Evolutionary conservation across 1,140 invertebrate species (phyloP).

Genomic region (Onthophagus taurus): DNA sequence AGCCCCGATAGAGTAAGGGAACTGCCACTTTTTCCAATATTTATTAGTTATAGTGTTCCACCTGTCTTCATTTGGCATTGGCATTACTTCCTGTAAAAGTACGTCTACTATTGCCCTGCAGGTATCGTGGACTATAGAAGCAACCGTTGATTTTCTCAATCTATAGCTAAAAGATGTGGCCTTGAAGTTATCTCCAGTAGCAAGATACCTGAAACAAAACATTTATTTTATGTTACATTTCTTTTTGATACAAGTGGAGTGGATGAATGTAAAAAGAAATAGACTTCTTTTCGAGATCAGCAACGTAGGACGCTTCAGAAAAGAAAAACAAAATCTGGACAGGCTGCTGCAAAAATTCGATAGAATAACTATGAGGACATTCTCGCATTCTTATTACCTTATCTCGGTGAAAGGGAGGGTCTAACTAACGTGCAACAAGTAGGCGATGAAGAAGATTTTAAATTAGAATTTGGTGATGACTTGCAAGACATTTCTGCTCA

Average conservation of each 20-base stretch:
- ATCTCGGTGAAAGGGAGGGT: too few relatives aligned
- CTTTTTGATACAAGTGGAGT: conserved; percentile 5
- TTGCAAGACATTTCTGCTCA: not conserved
- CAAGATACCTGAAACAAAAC: conserved; percentile 19
- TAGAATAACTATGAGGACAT: too few relatives aligned
- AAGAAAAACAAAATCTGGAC: too few relatives aligned
- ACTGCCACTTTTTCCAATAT: conserved; percentile 30
- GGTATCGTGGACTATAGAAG: conserved; percentile 25
- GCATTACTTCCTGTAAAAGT: conserved; percentile 24
- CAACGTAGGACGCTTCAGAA: conserved; percentile 13
- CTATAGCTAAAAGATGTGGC: conserved; percentile 28
- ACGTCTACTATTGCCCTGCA: conserved; percentile 23
- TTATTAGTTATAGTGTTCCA: conserved; percentile 25
- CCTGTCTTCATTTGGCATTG: conserved; percentile 20
- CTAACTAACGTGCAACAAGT: not conserved
- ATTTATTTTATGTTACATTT: conserved; percentile 1
- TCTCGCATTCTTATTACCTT: too few relatives aligned
- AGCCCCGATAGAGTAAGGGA: conserved; percentile 38
- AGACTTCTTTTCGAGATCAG: conserved; percentile 15
- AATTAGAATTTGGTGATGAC: conserved; percentile 1
- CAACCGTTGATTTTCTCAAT: conserved; percentile 26
- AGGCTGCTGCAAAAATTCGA: too few relatives aligned
- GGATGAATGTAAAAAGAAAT: conserved; percentile 20
- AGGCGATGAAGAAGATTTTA: not conserved
- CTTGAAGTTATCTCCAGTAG: conserved; percentile 19